phyloP scores from a whole-genome alignment of 2,113 vertebrate genomes.

The Syngnathus floridae region DNA sequence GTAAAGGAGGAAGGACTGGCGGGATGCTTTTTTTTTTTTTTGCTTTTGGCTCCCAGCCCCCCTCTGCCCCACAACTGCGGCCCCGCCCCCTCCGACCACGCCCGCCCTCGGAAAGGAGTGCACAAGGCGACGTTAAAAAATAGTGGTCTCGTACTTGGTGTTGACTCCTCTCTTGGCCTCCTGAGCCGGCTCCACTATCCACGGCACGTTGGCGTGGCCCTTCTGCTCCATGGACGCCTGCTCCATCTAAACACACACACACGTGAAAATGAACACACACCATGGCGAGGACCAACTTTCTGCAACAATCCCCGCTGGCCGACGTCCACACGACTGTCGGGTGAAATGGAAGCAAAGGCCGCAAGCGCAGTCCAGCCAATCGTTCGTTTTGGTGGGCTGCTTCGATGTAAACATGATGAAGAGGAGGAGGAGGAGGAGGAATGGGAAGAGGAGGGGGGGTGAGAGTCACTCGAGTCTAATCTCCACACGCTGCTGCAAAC shows the following conservation, averaged over 20 bases:
- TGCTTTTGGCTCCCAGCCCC: conserved; percentile 6
- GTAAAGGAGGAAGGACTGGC: conserved; percentile 33
- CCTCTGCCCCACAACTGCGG: conserved; percentile 25
- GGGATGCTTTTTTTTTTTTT: conserved; percentile 8
- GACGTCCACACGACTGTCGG: neutral
- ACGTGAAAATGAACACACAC: conserved; percentile 13
- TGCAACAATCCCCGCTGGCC: neutral
- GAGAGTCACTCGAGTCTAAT: conserved; percentile 10
- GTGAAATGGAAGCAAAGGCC: neutral
- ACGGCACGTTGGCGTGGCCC: conserved; percentile 94
- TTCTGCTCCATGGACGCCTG: conserved; percentile 94
- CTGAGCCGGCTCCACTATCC: conserved; percentile 99
- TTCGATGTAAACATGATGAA: neutral
- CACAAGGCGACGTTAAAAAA: conserved; percentile 91
- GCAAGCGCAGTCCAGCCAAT: neutral
- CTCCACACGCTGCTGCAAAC: conserved; percentile 28
- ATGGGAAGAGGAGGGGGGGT: neutral
- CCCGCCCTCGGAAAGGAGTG: conserved; percentile 81
- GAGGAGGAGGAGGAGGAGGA: neutral
- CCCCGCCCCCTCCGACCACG: conserved; percentile 37
- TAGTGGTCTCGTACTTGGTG: conserved; percentile 99
- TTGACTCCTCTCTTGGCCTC: conserved; percentile 99
- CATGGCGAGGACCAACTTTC: too few species aligned
- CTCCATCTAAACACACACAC: conserved; percentile 79
- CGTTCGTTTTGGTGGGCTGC: neutral